These are phyloP conservation scores for Hydrozoanthus gracilis DNA, from an alignment of 92 coral and sea anemone genomes.

Conservation along the genomic window DNA sequence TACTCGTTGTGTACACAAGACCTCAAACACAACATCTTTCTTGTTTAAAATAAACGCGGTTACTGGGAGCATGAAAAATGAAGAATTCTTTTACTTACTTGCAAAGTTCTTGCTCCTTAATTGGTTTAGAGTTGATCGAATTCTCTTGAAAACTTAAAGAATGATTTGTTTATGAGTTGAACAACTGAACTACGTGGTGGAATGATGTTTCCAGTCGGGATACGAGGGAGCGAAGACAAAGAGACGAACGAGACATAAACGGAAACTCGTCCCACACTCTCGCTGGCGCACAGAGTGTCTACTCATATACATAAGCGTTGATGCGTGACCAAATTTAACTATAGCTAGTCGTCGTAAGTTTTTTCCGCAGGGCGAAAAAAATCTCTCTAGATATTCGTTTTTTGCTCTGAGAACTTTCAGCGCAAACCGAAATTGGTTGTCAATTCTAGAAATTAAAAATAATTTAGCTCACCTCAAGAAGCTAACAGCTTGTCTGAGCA, in stretches of 20 bases:
- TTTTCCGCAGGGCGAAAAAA: slow-evolving; percentile 1
- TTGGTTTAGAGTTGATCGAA: not conserved
- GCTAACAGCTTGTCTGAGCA: too few species aligned
- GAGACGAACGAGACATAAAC: not conserved
- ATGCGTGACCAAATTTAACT: slow-evolving; percentile 37
- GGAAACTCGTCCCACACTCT: slow-evolving; percentile 36
- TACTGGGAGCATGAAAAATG: not conserved
- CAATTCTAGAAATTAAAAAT: not conserved
- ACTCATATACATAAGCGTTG: slow-evolving; percentile 19
- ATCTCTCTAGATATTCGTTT: not conserved
- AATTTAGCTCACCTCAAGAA: not conserved
- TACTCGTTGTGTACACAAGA: not conserved
- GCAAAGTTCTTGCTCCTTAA: not conserved
- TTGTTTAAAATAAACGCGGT: not conserved
- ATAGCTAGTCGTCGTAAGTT: not conserved
- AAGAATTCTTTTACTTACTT: slow-evolving; percentile 15
- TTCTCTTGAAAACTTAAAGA: not conserved
- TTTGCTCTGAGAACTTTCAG: not conserved
- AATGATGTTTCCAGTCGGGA: slow-evolving; percentile 31
- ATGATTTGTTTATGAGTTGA: not conserved
- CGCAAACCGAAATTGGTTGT: not conserved
- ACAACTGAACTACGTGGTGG: slow-evolving; percentile 46
- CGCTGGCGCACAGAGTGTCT: not conserved
- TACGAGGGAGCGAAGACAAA: not conserved
- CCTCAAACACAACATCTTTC: not conserved